Evolutionary conservation across 2,113 vertebrate genomes (phyloP), one percentile per base, ranked within the genome.

Genomic region (Dasyornis broadbenti): DNA sequence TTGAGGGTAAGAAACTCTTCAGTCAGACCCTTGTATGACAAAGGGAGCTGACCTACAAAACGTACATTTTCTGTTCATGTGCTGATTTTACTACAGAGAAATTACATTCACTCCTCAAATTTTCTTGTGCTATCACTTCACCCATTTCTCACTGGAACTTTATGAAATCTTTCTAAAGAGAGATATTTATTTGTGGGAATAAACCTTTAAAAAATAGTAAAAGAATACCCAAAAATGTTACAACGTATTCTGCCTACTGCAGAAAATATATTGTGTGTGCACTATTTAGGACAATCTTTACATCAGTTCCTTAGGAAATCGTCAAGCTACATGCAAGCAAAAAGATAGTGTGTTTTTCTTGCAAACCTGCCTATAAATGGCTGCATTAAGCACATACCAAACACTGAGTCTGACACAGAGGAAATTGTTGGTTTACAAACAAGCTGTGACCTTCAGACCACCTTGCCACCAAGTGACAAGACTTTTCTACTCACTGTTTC

Each of bases 191-290:
- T 49, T 73, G 19, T 56, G 19, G 27, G 84, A 82, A 82, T 44
- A 88, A 65, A 65, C 4, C 4, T 53, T 69, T 33, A 50, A 76
- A 71, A 69, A 44, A 53, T 10, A 59, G 15, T 37, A 80, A 72
- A 64, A 64, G 1, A 57, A 52, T 44, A n/a, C 2, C 2, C 0
- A n/a, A 79, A 75, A 54, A 22, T 20, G 4, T 53, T 57, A 13
- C 21, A 56, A n/a, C 2, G 3, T 42, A 53, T 53, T 70, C 42
- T 64, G 50, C 13, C 8, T 35, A 57, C 6, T 22, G 27, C 18
- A 78, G n/a, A 69, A 70, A 49, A 69, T 52, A 70, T 9, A 52
- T 3, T 30, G 6, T 59, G 27, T 27, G 12, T 7, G 63, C 6
- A 10, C 18, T 35, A 71, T n/a, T 72, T 39, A 76, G 21, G 16